Percentiles rank a stretch among this genome's conserved stretches.
Evolutionary conservation across 2,113 vertebrate genomes (phyloP).

Genomic region (Poeciliopsis prolifica): DNA sequence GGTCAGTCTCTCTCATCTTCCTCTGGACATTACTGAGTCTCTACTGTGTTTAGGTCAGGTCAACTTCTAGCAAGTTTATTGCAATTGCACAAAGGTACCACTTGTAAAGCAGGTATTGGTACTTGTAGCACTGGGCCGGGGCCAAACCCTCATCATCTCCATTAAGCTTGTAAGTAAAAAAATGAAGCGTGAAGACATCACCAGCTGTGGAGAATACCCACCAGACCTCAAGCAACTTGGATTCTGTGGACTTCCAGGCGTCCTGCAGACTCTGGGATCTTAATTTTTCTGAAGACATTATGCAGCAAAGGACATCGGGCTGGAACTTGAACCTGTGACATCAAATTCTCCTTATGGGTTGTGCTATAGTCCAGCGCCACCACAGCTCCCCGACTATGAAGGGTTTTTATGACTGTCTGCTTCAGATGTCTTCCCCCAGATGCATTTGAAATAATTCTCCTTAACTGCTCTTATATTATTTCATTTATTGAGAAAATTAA

Average conservation of each 20-base stretch:
- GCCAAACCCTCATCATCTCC: neutral
- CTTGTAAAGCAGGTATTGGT: neutral
- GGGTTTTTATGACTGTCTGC: neutral
- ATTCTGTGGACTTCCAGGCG: neutral
- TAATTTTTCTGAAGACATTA: neutral
- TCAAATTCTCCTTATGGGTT: too few relatives aligned
- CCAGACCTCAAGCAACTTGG: neutral
- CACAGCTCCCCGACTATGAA: neutral
- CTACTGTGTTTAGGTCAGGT: too few relatives aligned
- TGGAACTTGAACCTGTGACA: too few relatives aligned
- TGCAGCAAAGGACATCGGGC: too few relatives aligned
- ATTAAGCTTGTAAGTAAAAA: neutral
- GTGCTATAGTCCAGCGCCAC: too few relatives aligned
- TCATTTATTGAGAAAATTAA: neutral
- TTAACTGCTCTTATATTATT: neutral
- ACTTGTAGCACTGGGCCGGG: neutral
- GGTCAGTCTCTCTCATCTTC: too few relatives aligned
- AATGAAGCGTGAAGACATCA: neutral
- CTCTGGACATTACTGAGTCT: too few relatives aligned
- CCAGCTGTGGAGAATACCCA: neutral
- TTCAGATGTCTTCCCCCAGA: neutral
- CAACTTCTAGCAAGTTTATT: too few relatives aligned
- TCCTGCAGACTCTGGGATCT: neutral
- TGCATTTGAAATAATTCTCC: neutral
- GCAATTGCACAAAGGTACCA: neutral